These are phyloP conservation scores for Listronotus oregonensis DNA, from an alignment of 1,140 invertebrate genomes.

Conservation along the genomic window DNA sequence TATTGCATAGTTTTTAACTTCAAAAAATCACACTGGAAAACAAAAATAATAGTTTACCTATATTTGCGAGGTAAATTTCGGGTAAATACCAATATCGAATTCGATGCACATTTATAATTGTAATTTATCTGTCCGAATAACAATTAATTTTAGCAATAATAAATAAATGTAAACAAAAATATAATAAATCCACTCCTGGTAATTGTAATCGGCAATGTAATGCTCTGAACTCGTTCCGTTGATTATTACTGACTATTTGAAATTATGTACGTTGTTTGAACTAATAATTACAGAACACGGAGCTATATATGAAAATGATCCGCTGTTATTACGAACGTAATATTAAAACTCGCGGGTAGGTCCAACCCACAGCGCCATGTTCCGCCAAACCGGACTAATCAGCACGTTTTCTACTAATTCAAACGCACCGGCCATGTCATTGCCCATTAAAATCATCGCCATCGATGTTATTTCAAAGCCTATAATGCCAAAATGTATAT, in stretches of 20 bases:
- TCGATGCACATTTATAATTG: too few species aligned
- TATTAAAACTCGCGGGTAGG: slow-evolving; percentile 52
- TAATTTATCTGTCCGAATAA: too few species aligned
- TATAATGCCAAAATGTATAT: slow-evolving; percentile 50
- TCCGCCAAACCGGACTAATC: slow-evolving; percentile 49
- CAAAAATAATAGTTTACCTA: too few species aligned
- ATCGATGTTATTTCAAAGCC: slow-evolving; percentile 45
- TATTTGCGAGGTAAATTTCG: too few species aligned
- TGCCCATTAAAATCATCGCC: slow-evolving; percentile 55
- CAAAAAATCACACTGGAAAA: too few species aligned
- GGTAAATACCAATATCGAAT: too few species aligned
- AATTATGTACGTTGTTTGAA: slow-evolving; percentile 45
- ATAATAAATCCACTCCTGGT: too few species aligned
- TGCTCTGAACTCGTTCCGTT: slow-evolving; percentile 23
- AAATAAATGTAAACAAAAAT: too few species aligned
- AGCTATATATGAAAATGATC: slow-evolving; percentile 45
- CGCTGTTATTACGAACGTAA: slow-evolving; percentile 42
- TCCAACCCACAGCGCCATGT: slow-evolving; percentile 46
- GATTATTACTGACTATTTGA: slow-evolving; percentile 36
- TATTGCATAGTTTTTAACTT: too few species aligned
- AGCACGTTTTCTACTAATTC: slow-evolving; percentile 55
- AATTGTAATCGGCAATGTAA: slow-evolving; percentile 10
- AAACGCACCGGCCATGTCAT: slow-evolving; percentile 54
- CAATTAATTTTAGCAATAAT: too few species aligned
- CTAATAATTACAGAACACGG: slow-evolving; percentile 47